phyloP scores from a whole-genome alignment of 2,888 invertebrate genomes.

The Aporophyla nigra region DNA sequence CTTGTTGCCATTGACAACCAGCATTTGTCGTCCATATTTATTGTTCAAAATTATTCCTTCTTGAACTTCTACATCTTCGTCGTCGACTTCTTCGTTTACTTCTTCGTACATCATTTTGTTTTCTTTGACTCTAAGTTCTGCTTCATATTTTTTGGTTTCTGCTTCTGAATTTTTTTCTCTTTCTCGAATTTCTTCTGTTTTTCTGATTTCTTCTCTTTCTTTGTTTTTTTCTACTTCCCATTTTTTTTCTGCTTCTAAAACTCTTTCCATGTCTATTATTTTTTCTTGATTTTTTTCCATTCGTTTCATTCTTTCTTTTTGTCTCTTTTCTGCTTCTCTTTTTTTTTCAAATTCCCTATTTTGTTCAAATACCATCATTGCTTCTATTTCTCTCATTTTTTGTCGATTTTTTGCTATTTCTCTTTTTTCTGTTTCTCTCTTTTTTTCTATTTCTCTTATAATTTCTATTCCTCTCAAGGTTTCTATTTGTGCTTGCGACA shows the following conservation, averaged over 20 bases:
- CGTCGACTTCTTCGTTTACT: slow-evolving; percentile 8
- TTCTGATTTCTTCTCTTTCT: background rate
- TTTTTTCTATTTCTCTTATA: slow-evolving; percentile 14
- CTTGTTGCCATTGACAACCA: slow-evolving; percentile 59
- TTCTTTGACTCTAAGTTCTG: background rate
- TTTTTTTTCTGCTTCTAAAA: slow-evolving; percentile 22
- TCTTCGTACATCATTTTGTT: background rate
- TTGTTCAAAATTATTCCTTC: slow-evolving; percentile 41
- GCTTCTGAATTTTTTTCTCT: background rate
- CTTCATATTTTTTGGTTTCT: background rate
- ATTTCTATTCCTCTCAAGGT: slow-evolving; percentile 22
- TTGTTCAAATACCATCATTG: slow-evolving; percentile 11
- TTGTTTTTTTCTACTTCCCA: background rate
- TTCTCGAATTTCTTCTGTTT: background rate
- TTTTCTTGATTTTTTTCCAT: background rate
- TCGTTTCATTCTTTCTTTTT: background rate
- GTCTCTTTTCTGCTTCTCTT: background rate
- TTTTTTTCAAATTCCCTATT: background rate
- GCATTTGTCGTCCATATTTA: slow-evolving; percentile 39
- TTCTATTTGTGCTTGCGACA: slow-evolving; percentile 27
- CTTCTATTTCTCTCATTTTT: slow-evolving; percentile 35
- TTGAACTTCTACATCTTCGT: slow-evolving; percentile 34
- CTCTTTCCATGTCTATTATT: slow-evolving; percentile 24
- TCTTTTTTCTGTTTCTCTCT: slow-evolving; percentile 9
- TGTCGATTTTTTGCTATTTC: slow-evolving; percentile 8